A percentile compares a stretch with the other conserved stretches of the same genome.
Evolutionary conservation across 2,797 vertebrate genomes (phyloP).

Genomic region (Cossypha dichroa): DNA sequence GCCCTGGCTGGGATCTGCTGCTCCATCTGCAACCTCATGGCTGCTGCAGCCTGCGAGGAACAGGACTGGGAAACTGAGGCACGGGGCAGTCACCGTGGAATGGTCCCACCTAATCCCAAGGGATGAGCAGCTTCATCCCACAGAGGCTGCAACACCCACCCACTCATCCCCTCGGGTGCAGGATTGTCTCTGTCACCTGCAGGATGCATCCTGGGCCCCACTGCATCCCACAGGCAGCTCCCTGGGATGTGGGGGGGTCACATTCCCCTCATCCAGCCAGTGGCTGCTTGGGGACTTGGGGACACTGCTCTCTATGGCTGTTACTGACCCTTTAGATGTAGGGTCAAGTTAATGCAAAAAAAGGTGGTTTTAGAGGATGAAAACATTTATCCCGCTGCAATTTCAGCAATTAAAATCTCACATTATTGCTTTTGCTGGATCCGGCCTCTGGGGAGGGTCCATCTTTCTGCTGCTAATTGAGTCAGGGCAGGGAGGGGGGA

Average conservation of each 20-base stretch:
- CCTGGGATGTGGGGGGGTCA: not conserved
- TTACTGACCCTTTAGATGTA: rapidly evolving
- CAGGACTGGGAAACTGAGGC: conserved; percentile 13
- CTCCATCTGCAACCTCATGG: not conserved
- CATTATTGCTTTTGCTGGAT: not conserved
- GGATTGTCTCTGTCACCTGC: rapidly evolving
- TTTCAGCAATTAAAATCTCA: not conserved
- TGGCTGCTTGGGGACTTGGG: rapidly evolving
- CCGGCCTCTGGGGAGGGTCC: rapidly evolving
- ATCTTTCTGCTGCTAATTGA: not conserved
- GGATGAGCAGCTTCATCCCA: not conserved
- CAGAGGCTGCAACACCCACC: rapidly evolving
- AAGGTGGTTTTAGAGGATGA: rapidly evolving
- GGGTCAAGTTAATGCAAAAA: not conserved
- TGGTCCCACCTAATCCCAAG: not conserved
- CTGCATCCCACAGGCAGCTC: not conserved
- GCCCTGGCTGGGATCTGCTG: not conserved
- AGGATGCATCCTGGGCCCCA: rapidly evolving
- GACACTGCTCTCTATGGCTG: not conserved
- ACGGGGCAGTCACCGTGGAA: rapidly evolving
- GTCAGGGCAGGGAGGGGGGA: rapidly evolving
- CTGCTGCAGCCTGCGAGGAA: not conserved
- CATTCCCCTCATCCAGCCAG: not conserved
- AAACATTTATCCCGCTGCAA: rapidly evolving
- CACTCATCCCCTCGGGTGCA: rapidly evolving